Conservation (phyloP, 2,797 vertebrate genomes). For the Ctenopoma multispine region DNA sequence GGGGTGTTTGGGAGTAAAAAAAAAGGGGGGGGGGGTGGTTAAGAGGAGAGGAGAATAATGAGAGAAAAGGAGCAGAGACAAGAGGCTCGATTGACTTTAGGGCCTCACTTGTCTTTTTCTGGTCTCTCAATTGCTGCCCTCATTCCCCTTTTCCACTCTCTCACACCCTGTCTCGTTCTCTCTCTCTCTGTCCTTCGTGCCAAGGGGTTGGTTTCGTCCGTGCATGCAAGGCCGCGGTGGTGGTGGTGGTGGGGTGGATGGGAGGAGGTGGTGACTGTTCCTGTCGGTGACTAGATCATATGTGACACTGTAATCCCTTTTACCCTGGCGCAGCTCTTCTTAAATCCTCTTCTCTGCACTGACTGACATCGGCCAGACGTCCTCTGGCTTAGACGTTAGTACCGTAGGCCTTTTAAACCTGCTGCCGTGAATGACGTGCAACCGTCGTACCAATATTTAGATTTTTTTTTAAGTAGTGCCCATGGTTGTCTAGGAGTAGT, state of each 20-base stretch:
- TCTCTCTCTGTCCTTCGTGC: constrained; percentile 17
- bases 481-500: constrained; percentile 6
- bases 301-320: constrained; percentile 81
- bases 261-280: constrained; percentile 76
- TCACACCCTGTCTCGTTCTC: constrained; percentile 1
- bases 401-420: constrained; percentile 2
- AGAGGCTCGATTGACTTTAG: constrained; percentile 63
- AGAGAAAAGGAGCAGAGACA: constrained; percentile 51
- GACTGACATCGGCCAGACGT: constrained; percentile 73
- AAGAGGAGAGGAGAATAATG: constrained; percentile 36
- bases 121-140: constrained; percentile 57
- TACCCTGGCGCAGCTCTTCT: constrained; percentile 62
- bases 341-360: constrained; percentile 68
- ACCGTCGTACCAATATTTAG: constrained; percentile 30
- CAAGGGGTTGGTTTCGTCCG: constrained; percentile 57
- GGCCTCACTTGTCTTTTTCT: constrained; percentile 64
- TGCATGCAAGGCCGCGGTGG: constrained; percentile 32
- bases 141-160: constrained; percentile 49
- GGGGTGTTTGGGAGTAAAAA: not conserved
- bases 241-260: constrained; percentile 11
- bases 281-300: constrained; percentile 81
- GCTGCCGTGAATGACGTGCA: constrained; percentile 28
- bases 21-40: constrained; percentile 12
- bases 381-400: constrained; percentile 40
- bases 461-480: constrained; percentile 24